Base-by-base conservation (phyloP, 2,797 vertebrate species). In the Antennarius maculatus region DNA sequence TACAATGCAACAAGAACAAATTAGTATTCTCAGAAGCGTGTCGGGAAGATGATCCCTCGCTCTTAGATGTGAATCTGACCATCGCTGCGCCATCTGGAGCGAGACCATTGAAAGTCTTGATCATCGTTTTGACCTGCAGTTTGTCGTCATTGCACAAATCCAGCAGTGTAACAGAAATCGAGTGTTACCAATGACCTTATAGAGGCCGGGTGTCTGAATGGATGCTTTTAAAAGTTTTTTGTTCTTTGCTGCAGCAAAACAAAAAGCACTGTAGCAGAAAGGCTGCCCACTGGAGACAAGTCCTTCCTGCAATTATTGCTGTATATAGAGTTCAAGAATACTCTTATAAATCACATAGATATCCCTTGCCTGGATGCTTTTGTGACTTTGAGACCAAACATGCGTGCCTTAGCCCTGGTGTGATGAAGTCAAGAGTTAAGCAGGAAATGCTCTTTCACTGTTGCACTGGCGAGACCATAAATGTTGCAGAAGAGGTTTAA, bases 161-260 rank as follows among this genome's bases (percentile, higher is more conserved):
- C 61, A 57, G 63, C 69, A 6, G 23, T 12, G 13, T 14, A 14
- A 43, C 41, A 43, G 12, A 13, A 15, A 43, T 4, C 3, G 42
- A 43, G 13, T 43, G 63, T 57, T 66, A 39, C 18, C 17, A 28
- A 53, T 58, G 66, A 81, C 79, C 82, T 84, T 66, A 78, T 46
- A 15, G 42, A 75, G 58, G 56, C 18, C 9, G 54, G 57, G 49
- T 71, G 61, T 76, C 54, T 10, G 47, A 54, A 80, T 60, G 50
- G 66, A 83, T 18, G 58, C 50, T 10, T 76, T 84, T 74, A 79
- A 80, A 80, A 74, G 71, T 74, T 66, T 66, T 39, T 58, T 80
- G 66, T 76, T 74, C 61, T 69, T 59, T 71, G 59, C 59, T 57
- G 70, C 62, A 5, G 50, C 39, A 52, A 63, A 68, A 76, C 69